phyloP scores from a whole-genome alignment of 1,140 invertebrate genomes.

The Macrocentrus cingulum region DNA sequence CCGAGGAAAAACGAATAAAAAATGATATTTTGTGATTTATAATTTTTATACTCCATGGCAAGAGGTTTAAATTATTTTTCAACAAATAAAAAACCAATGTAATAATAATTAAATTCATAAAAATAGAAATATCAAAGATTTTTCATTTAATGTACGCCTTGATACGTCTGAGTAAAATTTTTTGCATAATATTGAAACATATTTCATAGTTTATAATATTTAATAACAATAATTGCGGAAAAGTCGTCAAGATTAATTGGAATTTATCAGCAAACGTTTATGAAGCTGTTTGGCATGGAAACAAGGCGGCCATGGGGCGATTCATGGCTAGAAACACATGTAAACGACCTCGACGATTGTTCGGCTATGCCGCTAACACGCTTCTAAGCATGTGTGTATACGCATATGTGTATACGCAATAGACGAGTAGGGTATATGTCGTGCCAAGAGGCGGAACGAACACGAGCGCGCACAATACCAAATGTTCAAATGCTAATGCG shows the following conservation, averaged over 20 bases:
- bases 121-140: too few species aligned
- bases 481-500: constrained; percentile 25
- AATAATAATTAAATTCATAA: too few species aligned
- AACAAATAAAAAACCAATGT: too few species aligned
- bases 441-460: constrained; percentile 22
- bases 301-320: not conserved
- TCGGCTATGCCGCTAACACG: constrained; percentile 21
- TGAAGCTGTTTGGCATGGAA: constrained; percentile 46
- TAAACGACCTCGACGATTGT: constrained; percentile 36
- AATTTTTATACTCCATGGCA: too few species aligned
- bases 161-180: too few species aligned
- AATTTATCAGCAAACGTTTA: constrained; percentile 26
- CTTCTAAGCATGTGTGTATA: constrained; percentile 13
- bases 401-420: not conserved
- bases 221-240: too few species aligned
- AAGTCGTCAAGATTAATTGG: too few species aligned
- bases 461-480: constrained; percentile 9
- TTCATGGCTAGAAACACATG: constrained; percentile 48
- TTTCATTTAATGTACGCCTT: too few species aligned
- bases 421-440: constrained; percentile 11
- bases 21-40: too few species aligned
- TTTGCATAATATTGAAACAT: too few species aligned
- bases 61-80: too few species aligned
- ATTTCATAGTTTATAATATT: too few species aligned
- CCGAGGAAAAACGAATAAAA: constrained; percentile 6